Conservation (phyloP, 1,140 invertebrate species). For the Diachasmimorpha longicaudata region DNA sequence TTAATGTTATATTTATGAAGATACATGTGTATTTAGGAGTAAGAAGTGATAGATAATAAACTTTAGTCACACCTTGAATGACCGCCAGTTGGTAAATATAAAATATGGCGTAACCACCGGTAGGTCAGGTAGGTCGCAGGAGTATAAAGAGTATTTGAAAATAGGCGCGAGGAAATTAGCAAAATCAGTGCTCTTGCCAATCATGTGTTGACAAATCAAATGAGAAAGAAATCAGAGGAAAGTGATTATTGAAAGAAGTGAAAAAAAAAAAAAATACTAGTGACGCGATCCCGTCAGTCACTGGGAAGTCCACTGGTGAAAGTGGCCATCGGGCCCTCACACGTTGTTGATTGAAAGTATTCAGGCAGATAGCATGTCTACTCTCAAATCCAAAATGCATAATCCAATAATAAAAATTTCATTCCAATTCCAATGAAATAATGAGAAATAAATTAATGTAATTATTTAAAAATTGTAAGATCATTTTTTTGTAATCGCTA, state of each 20-base stretch:
- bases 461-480: neutral
- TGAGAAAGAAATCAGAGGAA: no score
- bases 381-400: neutral
- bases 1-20: neutral
- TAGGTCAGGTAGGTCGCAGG: no score
- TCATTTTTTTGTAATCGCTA: neutral
- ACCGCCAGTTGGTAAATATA: no score
- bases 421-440: no score
- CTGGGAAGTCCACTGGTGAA: slow-evolving; percentile 43
- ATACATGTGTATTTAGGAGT: neutral
- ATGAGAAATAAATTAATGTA: neutral
- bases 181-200: neutral
- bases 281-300: neutral
- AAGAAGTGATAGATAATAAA: neutral
- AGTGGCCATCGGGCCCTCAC: slow-evolving; percentile 29
- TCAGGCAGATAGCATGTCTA: neutral
- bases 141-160: neutral
- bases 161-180: neutral
- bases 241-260: neutral
- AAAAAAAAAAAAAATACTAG: neutral
- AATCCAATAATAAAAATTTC: neutral
- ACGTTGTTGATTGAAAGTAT: slow-evolving; percentile 40
- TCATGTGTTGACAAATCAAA: neutral
- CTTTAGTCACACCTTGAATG: no score
- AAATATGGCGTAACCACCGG: no score